Conservation (phyloP, 1,140 invertebrate species). For the fruit fly (Drosophila melanogaster) region Release_6_plus_ISO1_MT NC_004354.4:10565001-10565500, state of each 20-base stretch:
- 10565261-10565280: neutral
- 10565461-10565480: conserved; percentile 79
- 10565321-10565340: neutral
- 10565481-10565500: conserved; percentile 84
- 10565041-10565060: conserved; percentile 8
- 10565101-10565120: neutral
- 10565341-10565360: neutral
- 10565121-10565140: conserved; percentile 26
- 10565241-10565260: conserved; percentile 1
- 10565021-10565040: neutral
- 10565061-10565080: neutral
- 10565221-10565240: conserved; percentile 69
- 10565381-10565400: neutral
- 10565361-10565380: neutral
- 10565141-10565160: neutral
- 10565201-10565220: conserved; percentile 61
- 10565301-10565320: too few species aligned
- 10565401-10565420: conserved; percentile 6
- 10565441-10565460: conserved; percentile 34
- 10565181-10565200: conserved; percentile 49
- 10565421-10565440: neutral
- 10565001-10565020: too few species aligned
- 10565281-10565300: neutral
- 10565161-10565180: conserved; percentile 25
- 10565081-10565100: neutral